Conservation (phyloP, 2,888 invertebrate genomes). For the Andrena minutula region DNA sequence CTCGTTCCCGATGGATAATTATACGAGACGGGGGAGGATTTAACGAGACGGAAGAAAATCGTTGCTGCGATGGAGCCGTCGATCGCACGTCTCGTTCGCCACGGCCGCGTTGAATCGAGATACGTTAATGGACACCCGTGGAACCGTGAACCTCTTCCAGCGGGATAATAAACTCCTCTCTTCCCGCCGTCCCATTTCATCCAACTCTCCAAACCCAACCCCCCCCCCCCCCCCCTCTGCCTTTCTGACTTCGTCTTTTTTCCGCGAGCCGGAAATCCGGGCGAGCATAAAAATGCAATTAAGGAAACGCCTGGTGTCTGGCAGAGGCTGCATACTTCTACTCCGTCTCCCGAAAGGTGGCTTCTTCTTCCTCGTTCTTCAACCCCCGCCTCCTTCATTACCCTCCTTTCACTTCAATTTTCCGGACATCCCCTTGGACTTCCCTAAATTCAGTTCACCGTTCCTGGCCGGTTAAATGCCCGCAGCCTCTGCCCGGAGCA, state of each 20-base stretch:
- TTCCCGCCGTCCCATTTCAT: constrained; percentile 23
- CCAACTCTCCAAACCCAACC: neutral
- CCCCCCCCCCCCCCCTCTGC: constrained; percentile 7
- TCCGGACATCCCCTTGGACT: constrained; percentile 14
- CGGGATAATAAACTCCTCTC: constrained; percentile 66
- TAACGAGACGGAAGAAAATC: constrained; percentile 32
- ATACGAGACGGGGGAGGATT: constrained; percentile 1
- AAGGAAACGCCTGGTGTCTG: constrained; percentile 78
- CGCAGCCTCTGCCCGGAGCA: constrained; percentile 16
- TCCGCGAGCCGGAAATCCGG: constrained; percentile 70
- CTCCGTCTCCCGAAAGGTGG: constrained; percentile 41
- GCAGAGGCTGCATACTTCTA: constrained; percentile 55
- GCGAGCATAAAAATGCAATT: constrained; percentile 82
- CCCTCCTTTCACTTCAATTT: constrained; percentile 26
- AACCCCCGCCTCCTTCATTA: constrained; percentile 41
- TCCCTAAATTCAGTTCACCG: constrained; percentile 48
- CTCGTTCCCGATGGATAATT: constrained; percentile 19
- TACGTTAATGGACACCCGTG: constrained; percentile 59
- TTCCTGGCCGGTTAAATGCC: constrained; percentile 38
- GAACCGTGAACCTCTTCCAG: constrained; percentile 36
- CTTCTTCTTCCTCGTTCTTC: constrained; percentile 51
- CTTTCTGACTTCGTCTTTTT: constrained; percentile 35
- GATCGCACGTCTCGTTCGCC: constrained; percentile 17
- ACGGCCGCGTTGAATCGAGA: constrained; percentile 38
- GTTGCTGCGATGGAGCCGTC: neutral